A percentile compares a stretch with the other conserved stretches of the same genome.
Evolutionary conservation across 1,140 invertebrate species (phyloP).

Genomic region (Caenorhabditis remanei): DNA sequence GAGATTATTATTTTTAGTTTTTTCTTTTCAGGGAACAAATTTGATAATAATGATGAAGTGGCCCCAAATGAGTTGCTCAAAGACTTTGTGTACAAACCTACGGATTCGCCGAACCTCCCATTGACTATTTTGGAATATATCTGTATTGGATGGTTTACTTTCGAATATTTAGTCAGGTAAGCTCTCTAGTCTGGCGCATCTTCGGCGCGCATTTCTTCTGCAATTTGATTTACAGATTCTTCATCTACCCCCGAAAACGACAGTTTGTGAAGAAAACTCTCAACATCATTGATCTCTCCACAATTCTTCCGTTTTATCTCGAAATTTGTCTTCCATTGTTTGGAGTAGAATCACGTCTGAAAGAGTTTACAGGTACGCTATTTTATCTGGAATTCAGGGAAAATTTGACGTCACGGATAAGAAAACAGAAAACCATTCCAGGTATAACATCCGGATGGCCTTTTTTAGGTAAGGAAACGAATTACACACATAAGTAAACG

Average conservation of each 20-base stretch:
- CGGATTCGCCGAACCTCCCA: slow-evolving; percentile 70
- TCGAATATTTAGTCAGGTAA: slow-evolving; percentile 79
- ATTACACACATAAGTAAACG: background rate
- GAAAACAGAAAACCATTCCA: slow-evolving; percentile 40
- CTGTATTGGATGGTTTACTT: slow-evolving; percentile 80
- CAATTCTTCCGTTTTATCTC: slow-evolving; percentile 80
- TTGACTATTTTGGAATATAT: slow-evolving; percentile 75
- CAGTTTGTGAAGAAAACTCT: slow-evolving; percentile 79
- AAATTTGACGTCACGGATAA: background rate
- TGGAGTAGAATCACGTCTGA: slow-evolving; percentile 72
- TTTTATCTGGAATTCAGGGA: background rate
- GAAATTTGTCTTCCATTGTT: slow-evolving; percentile 72
- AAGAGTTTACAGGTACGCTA: slow-evolving; percentile 74
- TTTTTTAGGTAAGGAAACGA: slow-evolving; percentile 25
- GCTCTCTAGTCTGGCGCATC: background rate
- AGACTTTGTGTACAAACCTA: slow-evolving; percentile 72
- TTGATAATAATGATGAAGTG: slow-evolving; percentile 60
- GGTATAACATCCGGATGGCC: slow-evolving; percentile 47
- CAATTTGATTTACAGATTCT: slow-evolving; percentile 59
- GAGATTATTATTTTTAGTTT: background rate
- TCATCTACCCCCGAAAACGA: slow-evolving; percentile 78
- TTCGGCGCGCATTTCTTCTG: background rate
- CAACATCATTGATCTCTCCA: slow-evolving; percentile 80
- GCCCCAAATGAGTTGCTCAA: slow-evolving; percentile 48
- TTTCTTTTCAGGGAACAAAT: slow-evolving; percentile 22